Base-by-base conservation (phyloP, 2,797 vertebrate genomes). In the Manis pentadactyla region DNA sequence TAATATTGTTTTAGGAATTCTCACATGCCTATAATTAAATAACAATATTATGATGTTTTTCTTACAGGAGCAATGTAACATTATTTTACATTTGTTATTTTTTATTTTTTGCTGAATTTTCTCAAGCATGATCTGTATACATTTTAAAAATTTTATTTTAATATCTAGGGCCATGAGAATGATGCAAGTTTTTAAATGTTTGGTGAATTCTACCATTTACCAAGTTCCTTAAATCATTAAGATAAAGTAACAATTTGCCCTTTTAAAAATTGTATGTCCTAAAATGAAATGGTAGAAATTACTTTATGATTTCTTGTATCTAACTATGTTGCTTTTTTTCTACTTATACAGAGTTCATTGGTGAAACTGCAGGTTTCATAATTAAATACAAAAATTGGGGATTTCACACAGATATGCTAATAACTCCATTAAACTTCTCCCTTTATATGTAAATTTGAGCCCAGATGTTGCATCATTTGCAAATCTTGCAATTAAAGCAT, bases 401-500 rank as follows among this genome's bases (percentile, higher is more conserved):
- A 97, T 93, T 98, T 99, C 98, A 98, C 97, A 98, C 95, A 97
- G 97, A 99, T 98, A 99, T 99, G 98, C 98, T 99, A 99, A 99
- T 99, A 98, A 97, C 96, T 82, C 98, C 96, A 99, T 99, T 99
- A 99, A 99, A 99, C 98, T 98, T 99, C 97, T 99, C 98, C 97
- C 97, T 98, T 98, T 98, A 97, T 98, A 99, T 99, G 98, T 98
- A 99, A 99, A 99, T 98, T 91, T 90, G 92, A 97, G 97, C 97
- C 99, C 98, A 99, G 98, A 99, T 99, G 99, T 99, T 98, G 98
- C 98, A 99, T 98, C 98, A 98, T 98, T 99, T 99, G 98, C 98
- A 99, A 97, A 98, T 98, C 98, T 98, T 98, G 98, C 98, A 99
- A 98, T 98, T 98, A 99, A 98, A 98, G 98, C 97, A 96, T 98